Evolutionary conservation across 2,113 vertebrate species (phyloP), one percentile per base, ranked within the genome.

Genomic region (Hydropotes inermis): DNA sequence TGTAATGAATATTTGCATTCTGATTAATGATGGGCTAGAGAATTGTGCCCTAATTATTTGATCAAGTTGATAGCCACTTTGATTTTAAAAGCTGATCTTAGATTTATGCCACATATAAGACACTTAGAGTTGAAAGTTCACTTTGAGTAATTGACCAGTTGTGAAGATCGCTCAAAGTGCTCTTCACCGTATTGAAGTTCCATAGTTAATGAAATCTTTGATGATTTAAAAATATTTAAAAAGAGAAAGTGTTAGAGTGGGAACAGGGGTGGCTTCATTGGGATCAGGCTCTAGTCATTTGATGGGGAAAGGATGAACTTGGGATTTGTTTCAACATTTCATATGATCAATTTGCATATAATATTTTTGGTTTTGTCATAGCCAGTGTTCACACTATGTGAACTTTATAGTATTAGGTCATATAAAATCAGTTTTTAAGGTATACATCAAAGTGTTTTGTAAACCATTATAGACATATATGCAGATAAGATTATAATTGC

Each of bases 31-130:
- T 55, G n/a, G 64, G 8, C 6, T 82, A 91, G 50, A 92, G 74
- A 84, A 95, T 15, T 30, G 7, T 96, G 47, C 52, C 58, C 57
- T 95, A 81, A 90, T 95, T 94, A 90, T 81, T 96, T 95, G 97
- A 94, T 98, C 60, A 85, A 88, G 64, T 89, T 84, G 93, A 97
- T 96, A 97, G 43, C 83, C 54, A 94, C 88, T 97, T 98, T 81
- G 57, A 28, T 60, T 89, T 95, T 92, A 45, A 95, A 94, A 96
- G 45, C 79, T 94, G 52, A 89, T 92, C 79, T 85, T 93, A 93
- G 85, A 84, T 97, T 94, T 94, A 89, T 76, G 84, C 23, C 47
- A 94, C 61, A 91, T 93, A 76, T 89, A 55, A 97, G 95, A 91
- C 45, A 96, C 43, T 97, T 94, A 33, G 0, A 82, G 52, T 87